These are phyloP conservation scores for Rhinolophus sinicus DNA, from an alignment of 2,113 vertebrate genomes.

Conservation along the genomic window DNA sequence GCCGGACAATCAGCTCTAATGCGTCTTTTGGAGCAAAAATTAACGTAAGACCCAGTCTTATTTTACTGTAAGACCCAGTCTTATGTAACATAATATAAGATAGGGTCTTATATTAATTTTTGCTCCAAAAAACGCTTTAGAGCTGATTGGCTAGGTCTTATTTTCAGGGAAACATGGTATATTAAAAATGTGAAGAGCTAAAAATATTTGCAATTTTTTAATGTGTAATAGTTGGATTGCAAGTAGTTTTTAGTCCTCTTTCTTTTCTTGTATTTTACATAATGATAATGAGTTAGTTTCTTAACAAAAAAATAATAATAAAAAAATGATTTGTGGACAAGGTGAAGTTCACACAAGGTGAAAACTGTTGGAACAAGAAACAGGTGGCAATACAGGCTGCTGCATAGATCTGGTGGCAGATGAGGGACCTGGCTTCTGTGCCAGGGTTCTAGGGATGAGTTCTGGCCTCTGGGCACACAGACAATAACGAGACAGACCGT, in stretches of 20 bases:
- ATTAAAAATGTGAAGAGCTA: not conserved
- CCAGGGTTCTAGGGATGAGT: too few species aligned
- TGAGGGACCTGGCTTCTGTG: rapidly evolving
- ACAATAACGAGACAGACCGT: not conserved
- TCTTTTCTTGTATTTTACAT: not conserved
- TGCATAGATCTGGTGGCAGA: too few species aligned
- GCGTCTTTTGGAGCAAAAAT: too few species aligned
- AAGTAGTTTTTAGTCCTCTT: not conserved
- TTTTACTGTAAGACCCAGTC: too few species aligned
- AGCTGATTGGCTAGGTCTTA: too few species aligned
- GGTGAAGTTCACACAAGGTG: too few species aligned
- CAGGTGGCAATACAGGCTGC: not conserved
- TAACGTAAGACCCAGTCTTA: too few species aligned
- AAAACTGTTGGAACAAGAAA: not conserved
- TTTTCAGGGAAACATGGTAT: too few species aligned
- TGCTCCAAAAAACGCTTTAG: too few species aligned
- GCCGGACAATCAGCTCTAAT: too few species aligned
- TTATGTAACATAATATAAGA: too few species aligned
- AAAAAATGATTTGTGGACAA: not conserved
- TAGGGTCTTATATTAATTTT: too few species aligned
- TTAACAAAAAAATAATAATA: not conserved
- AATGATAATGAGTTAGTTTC: not conserved
- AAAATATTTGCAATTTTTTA: not conserved
- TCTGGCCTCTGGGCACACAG: not conserved
- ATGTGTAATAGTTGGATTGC: not conserved